phyloP scores from a whole-genome alignment of 2,797 vertebrate species.

The Aulostomus chinensis region DNA sequence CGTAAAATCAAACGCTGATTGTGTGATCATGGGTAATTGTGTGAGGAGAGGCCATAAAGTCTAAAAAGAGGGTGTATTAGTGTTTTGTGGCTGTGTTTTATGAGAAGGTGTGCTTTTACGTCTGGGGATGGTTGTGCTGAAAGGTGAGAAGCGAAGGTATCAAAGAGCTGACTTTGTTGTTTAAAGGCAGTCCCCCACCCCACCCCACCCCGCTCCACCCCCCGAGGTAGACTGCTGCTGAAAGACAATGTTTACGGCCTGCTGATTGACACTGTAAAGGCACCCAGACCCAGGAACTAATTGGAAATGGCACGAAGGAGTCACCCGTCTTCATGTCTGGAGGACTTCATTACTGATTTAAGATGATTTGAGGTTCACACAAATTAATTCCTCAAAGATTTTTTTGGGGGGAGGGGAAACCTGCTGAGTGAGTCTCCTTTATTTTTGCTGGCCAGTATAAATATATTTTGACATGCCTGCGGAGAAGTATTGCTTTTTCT shows the following conservation, averaged over 20 bases:
- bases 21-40: constrained; percentile 78
- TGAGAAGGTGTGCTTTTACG: constrained; percentile 64
- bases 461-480: too few species aligned
- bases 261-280: constrained; percentile 73
- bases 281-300: constrained; percentile 64
- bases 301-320: constrained; percentile 64
- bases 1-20: constrained; percentile 77
- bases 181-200: constrained; percentile 61
- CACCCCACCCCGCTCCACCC: too few species aligned
- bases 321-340: constrained; percentile 53
- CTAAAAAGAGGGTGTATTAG: constrained; percentile 71
- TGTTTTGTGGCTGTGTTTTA: constrained; percentile 77
- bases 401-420: constrained; percentile 15
- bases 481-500: too few species aligned
- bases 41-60: constrained; percentile 71
- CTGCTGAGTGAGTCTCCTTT: constrained; percentile 9
- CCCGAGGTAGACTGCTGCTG: constrained; percentile 63
- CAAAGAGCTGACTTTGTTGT: constrained; percentile 78
- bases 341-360: constrained; percentile 54
- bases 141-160: constrained; percentile 74
- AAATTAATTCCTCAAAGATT: constrained; percentile 40
- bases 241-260: constrained; percentile 73
- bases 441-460: constrained; percentile 23
- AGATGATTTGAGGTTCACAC: constrained; percentile 47
- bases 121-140: constrained; percentile 65